These are phyloP conservation scores for Eueremaeus valkanovi DNA, from an alignment of 2,888 invertebrate genomes.

Conservation along the genomic window DNA sequence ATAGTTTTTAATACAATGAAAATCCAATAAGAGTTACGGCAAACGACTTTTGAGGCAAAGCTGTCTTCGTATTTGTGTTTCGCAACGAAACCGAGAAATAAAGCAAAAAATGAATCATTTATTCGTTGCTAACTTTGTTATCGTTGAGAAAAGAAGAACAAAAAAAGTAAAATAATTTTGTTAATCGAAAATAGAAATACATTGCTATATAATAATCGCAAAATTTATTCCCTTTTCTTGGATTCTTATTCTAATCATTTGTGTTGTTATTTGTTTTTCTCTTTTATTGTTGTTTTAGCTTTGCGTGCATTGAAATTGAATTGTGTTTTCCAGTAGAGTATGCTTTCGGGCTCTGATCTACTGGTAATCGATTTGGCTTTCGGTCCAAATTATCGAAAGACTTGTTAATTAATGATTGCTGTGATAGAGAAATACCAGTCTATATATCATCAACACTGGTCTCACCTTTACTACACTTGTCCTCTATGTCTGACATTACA, in stretches of 20 bases:
- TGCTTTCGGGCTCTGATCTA: background rate
- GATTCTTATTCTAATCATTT: background rate
- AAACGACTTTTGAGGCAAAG: background rate
- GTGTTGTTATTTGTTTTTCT: background rate
- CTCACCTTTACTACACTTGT: background rate
- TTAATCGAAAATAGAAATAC: background rate
- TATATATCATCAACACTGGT: background rate
- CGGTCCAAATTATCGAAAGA: background rate
- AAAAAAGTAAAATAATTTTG: background rate
- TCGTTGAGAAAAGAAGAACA: no score
- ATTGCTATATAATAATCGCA: background rate
- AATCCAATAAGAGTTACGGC: background rate
- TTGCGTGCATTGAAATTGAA: background rate
- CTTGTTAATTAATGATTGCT: background rate
- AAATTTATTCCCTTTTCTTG: background rate
- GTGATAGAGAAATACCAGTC: background rate
- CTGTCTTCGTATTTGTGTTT: no score
- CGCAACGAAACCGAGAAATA: no score
- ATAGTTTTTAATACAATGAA: background rate
- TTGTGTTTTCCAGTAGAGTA: background rate
- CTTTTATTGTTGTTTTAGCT: background rate
- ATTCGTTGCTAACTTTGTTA: no score
- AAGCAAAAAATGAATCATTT: no score
- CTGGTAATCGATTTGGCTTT: background rate
- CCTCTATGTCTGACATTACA: background rate